phyloP scores from a whole-genome alignment of 2,797 vertebrate species.

The Pseudopleuronectes americanus region DNA sequence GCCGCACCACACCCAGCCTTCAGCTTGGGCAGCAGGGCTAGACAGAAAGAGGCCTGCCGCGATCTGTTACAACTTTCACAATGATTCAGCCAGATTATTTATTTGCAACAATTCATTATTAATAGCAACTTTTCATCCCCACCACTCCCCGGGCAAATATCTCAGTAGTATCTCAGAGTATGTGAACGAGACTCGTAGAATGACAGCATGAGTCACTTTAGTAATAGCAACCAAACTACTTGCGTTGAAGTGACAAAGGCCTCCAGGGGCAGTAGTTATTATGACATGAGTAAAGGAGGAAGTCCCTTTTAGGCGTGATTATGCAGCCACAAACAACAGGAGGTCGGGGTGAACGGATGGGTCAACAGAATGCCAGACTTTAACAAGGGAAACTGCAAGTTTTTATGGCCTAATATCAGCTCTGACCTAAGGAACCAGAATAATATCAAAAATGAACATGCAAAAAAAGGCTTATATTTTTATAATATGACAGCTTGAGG shows the following conservation, averaged over 20 bases:
- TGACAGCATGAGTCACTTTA: background rate
- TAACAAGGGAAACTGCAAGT: no score
- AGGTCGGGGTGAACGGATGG: no score
- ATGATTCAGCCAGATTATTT: conserved; percentile 15
- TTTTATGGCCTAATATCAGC: background rate
- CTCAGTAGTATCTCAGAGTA: background rate
- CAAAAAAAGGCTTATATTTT: background rate
- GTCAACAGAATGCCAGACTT: no score
- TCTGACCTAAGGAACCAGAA: background rate
- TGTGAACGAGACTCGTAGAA: background rate
- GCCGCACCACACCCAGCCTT: background rate
- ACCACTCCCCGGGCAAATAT: background rate
- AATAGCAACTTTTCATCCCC: background rate
- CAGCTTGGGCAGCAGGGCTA: no score
- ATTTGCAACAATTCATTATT: background rate
- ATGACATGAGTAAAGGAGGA: background rate
- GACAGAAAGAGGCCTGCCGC: background rate
- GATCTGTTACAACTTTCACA: background rate
- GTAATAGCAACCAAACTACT: background rate
- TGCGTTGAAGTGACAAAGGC: background rate
- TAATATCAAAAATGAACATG: background rate
- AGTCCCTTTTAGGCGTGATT: background rate
- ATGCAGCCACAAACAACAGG: conserved; percentile 4
- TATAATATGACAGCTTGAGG: no score
- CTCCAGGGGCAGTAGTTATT: background rate